Evolutionary conservation across 2,888 invertebrate genomes (phyloP), one percentile per base, ranked within the genome.

Genomic region (Ennomos erosarius): DNA sequence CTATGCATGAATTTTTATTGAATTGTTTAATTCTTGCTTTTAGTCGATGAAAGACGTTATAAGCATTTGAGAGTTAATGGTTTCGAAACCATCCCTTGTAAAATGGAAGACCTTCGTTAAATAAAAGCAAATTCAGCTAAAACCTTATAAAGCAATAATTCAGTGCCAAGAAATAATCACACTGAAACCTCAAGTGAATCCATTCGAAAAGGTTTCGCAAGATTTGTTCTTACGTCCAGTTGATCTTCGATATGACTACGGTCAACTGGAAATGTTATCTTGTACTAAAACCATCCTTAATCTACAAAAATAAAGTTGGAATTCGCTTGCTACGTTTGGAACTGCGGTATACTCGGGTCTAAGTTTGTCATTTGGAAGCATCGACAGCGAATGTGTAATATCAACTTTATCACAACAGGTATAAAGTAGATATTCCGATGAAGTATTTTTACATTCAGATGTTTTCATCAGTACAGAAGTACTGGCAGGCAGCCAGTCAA

Each of bases 401-500:
- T 16, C 2, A 52, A 54, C 54, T 45, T 33, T 54, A 36, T 0
- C 0, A 0, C 0, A 9, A 26, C 6, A 1, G 9, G n/a, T 8
- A 42, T 61, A 61, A 38, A 42, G 57, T 42, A n/a, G 12, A 12
- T n/a, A 38, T 44, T 62, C 1, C 26, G 9, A 11, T 49, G 34
- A 9, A 34, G 3, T 1, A 9, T 46, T 43, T 1, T 51, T 55
- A 40, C 12, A n/a, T 40, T n/a, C n/a, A 42, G 49, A 53, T 55
- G 42, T 49, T 49, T 53, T 37, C 42, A 48, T 54, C 40, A 42
- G 44, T 35, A 52, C 42, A 16, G 44, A 59, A 44, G 52, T 39
- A 46, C 55, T 68, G 67, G 67, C 65, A 61, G 38, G 11, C 40
- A 49, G 65, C 63, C 67, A 65, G 59, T 16, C 49, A 56, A 43